Evolutionary conservation across 92 coral and sea anemone genomes (phyloP).

Genomic region (Palythoa grandis): DNA sequence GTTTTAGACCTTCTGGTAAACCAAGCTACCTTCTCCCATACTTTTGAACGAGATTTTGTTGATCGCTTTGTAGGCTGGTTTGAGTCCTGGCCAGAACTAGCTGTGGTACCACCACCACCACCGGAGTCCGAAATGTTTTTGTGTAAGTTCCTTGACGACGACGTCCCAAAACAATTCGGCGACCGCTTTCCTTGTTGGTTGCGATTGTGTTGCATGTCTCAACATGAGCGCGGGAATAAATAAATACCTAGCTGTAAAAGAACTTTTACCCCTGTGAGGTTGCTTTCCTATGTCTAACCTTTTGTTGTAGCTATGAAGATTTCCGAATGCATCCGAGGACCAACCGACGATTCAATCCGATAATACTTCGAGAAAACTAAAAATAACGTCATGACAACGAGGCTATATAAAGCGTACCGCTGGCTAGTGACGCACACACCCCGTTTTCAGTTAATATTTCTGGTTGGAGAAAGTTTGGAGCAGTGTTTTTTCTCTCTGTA

Average conservation of each 20-base stretch:
- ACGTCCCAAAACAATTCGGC: not conserved
- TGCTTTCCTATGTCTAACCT: not conserved
- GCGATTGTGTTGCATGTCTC: not conserved
- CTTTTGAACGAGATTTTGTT: constrained; percentile 78
- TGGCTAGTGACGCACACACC: constrained; percentile 92
- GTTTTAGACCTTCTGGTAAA: constrained; percentile 78
- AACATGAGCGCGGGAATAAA: not conserved
- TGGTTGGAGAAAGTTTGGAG: constrained; percentile 54
- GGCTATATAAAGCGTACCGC: constrained; percentile 83
- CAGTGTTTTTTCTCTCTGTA: constrained; percentile 63
- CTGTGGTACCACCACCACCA: not conserved
- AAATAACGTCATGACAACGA: constrained; percentile 83
- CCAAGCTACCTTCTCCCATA: constrained; percentile 97
- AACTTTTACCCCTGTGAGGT: not conserved
- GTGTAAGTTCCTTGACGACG: not conserved
- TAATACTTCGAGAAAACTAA: constrained; percentile 64
- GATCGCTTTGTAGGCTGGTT: constrained; percentile 59
- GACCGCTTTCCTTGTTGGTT: not conserved
- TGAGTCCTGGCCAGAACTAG: not conserved
- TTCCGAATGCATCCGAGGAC: constrained; percentile 8
- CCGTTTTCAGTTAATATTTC: constrained; percentile 53
- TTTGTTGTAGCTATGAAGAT: not conserved
- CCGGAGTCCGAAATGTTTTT: not conserved
- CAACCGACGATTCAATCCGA: constrained; percentile 2
- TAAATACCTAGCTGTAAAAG: not conserved